Evolutionary conservation across 2,888 invertebrate species (phyloP).

Genomic region (Andrena camellia): DNA sequence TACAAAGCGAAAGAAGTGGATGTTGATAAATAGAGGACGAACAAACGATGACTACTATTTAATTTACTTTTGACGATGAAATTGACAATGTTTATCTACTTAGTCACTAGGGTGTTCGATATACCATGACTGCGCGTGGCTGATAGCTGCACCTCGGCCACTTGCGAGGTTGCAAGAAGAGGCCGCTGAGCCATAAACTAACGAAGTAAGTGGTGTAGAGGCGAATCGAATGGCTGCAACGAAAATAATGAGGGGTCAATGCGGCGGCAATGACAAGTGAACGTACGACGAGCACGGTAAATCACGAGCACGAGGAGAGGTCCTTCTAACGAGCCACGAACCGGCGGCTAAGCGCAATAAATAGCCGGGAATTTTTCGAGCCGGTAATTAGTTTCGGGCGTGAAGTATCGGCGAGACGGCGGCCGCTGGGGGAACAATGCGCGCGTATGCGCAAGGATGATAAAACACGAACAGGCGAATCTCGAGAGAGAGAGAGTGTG

Average conservation of each 20-base stretch:
- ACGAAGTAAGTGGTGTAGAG: conserved; percentile 12
- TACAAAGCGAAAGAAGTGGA: no score
- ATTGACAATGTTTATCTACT: no score
- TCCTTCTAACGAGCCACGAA: conserved; percentile 48
- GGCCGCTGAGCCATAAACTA: conserved; percentile 18
- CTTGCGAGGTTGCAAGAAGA: not conserved
- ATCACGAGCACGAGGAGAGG: conserved; percentile 48
- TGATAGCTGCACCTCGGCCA: not conserved
- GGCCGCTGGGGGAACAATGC: conserved; percentile 41
- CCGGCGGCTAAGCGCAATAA: conserved; percentile 67
- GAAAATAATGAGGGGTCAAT: conserved; percentile 39
- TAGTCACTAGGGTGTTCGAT: no score
- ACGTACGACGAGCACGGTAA: conserved; percentile 42
- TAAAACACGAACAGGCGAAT: conserved; percentile 34
- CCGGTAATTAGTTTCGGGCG: conserved; percentile 71
- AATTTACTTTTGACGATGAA: no score
- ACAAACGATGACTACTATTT: no score
- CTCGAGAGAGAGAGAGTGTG: conserved; percentile 28
- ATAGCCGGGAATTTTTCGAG: conserved; percentile 70
- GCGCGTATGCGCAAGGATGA: conserved; percentile 28
- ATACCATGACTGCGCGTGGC: not conserved
- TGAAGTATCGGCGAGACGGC: conserved; percentile 62
- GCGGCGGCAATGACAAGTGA: conserved; percentile 44
- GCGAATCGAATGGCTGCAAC: conserved; percentile 32
- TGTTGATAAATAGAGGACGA: no score